These are phyloP conservation scores for Drosophila sechellia DNA, from an alignment of 1,140 invertebrate genomes.

Conservation along the genomic window DNA sequence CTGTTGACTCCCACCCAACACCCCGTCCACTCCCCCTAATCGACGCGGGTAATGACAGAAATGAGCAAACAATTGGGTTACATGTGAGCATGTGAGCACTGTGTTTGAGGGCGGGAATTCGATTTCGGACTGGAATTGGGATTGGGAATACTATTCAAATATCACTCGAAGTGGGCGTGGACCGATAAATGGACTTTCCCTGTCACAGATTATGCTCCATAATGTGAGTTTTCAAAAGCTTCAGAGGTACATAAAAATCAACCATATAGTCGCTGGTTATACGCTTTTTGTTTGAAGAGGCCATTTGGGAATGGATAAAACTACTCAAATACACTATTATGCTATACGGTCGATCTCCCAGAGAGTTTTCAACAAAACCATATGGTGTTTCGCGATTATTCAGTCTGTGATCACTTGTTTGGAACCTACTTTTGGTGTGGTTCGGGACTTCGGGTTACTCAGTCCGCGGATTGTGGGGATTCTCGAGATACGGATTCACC, in stretches of 20 bases:
- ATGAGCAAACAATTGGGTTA: conserved; percentile 54
- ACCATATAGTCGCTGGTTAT: background rate
- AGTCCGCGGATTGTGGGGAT: conserved; percentile 11
- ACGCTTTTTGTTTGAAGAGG: background rate
- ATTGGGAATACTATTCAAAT: conserved; percentile 1
- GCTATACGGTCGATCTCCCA: background rate
- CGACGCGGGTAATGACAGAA: conserved; percentile 53
- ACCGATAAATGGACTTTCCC: conserved; percentile 16
- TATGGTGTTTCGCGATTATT: background rate
- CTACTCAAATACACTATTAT: background rate
- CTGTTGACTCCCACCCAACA: conserved; percentile 28
- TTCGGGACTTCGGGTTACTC: conserved; percentile 1
- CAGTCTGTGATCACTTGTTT: conserved; percentile 17
- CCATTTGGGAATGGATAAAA: background rate
- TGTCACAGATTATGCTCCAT: background rate
- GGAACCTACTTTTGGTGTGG: conserved; percentile 16
- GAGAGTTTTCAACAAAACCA: background rate
- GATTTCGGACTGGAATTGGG: background rate
- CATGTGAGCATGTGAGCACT: conserved; percentile 36
- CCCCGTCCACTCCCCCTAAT: conserved; percentile 32
- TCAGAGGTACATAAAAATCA: background rate
- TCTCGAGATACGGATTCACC: conserved; percentile 25
- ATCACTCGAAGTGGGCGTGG: background rate
- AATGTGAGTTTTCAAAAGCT: background rate
- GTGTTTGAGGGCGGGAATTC: conserved; percentile 6